Evolutionary conservation across 2,797 vertebrate genomes (phyloP), one percentile per base, ranked within the genome.

Genomic region (Astyanax mexicanus): DNA sequence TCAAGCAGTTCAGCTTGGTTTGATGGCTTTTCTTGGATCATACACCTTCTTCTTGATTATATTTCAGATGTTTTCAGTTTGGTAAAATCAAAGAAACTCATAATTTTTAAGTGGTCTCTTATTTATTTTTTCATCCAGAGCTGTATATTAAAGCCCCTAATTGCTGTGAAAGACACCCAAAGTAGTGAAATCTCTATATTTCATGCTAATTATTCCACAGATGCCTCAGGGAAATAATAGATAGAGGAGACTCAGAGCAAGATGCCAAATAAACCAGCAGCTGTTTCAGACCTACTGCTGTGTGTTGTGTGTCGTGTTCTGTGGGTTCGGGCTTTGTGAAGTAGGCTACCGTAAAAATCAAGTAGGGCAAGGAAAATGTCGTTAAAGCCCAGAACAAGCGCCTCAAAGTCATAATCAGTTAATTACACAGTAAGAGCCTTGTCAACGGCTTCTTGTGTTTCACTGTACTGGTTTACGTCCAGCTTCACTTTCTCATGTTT

Each of bases 331-430:
- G 70, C 32, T 35, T 27, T 15, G 17, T 52, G 25, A 72, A 49
- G 42, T n/a, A n/a, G n/a, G n/a, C n/a, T 68, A 51, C 58, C 52
- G 55, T 70, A 77, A 73, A 76, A 57, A n/a, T 58, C 42, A n/a
- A n/a, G n/a, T n/a, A n/a, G n/a, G n/a, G n/a, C n/a, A n/a, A n/a
- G n/a, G n/a, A n/a, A n/a, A n/a, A n/a, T n/a, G n/a, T n/a, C n/a
- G n/a, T n/a, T 51, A 72, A 73, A 76, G 58, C 45, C 37, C 47
- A 69, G 11, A 38, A 73, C 49, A 60, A 64, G 58, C 54, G 47
- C 75, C 79, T 72, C 38, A 78, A 65, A 74, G 64, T 69, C 68
- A 78, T 74, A 79, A 81, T 58, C 32, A 76, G 60, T 58, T 65
- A 81, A 74, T 77, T 81, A 74, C 37, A 72, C 47, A 60, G 32